Evolutionary conservation across 1,140 invertebrate species (phyloP), one percentile per base, ranked within the genome.

Genomic region (Drosophila burlai): DNA sequence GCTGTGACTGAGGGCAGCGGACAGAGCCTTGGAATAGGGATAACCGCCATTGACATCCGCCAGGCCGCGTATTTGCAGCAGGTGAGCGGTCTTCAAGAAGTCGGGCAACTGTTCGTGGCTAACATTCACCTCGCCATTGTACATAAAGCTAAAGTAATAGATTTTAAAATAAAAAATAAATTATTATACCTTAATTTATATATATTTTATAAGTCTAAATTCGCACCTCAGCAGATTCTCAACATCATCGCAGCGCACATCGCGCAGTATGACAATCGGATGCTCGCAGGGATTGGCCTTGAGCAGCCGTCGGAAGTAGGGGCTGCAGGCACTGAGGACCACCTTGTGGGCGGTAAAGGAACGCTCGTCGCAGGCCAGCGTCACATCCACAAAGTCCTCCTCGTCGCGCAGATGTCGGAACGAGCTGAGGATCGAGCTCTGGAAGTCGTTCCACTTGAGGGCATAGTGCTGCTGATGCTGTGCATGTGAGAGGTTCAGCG

Each of bases 261-360:
- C 97, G 89, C 97, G 95, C 54, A 98, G 94, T 82, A 98, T 98
- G 73, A 99, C 96, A 86, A 98, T 98, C 21, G 97, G 98, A 93
- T 98, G 97, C 92, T 98, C 97, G 93, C 97, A 98, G 74, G 97
- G 97, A 94, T 98, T 98, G 29, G 97, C 97, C 94, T 98, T 98
- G 83, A 98, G 95, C 75, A 98, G 94, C 83, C 96, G 95, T 83
- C 97, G 95, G 94, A 98, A 98, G 94, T 98, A 98, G 11, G 97
- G 97, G 93, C 97, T 98, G 94, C 97, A 98, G 29, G 97, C 97
- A 58, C 97, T 98, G 61, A 98, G 95, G 36, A 98, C 97, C 69
- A 96, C 96, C 94, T 98, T 98, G 94, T 98, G 98, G 45, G 97
- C 98, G 63, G 96, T 97, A 92, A 98, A 97, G 58, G 96, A 97